Evolutionary conservation across 1,140 invertebrate genomes (phyloP), one percentile per base, ranked within the genome.

Genomic region (Apis laboriosa): DNA sequence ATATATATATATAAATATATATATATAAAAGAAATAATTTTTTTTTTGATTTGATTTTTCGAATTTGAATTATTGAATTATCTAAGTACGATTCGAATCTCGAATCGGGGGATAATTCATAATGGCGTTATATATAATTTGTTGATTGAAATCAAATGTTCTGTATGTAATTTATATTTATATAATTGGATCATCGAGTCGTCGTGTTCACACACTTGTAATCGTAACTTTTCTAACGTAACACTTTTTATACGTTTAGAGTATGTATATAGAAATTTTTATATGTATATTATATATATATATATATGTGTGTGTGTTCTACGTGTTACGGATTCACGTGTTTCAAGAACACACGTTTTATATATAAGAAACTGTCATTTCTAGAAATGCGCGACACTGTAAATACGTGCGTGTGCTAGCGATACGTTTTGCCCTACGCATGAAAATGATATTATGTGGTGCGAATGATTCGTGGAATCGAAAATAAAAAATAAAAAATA

Each of bases 241-340:
- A 43, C 55, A 11, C 68, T 55, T 82, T 77, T 82, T 61, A 53
- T 60, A 77, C 49, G 28, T 80, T 9, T 51, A 75, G 15, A 75
- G n/a, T 75, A 43, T 43, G 79, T 58, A 74, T 24, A 75, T 75
- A 72, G 15, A 72, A 9, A 67, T 43, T 51, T 51, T 67, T 28
- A 12, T 60, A 55, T 8, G 51, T 28, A n/a, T 56, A 43, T 43
- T 43, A 43, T 43, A 43, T 43, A 43, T 43, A 7, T 43, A 4
- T n/a, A 21, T 21, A 9, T 60, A 12, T n/a, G 58, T 21, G 58
- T 60, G n/a, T 60, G 13, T 28, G 61, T 13, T 81, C 1, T 53
- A 68, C 63, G 49, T 53, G 34, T 67, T 11, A 21, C 56, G 43
- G 28, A 74, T 61, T n/a, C 34, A 49, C 7, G 24, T 67, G 43